Evolutionary conservation across 1,140 invertebrate species (phyloP).

Genomic region (Drosophila jambulina): DNA sequence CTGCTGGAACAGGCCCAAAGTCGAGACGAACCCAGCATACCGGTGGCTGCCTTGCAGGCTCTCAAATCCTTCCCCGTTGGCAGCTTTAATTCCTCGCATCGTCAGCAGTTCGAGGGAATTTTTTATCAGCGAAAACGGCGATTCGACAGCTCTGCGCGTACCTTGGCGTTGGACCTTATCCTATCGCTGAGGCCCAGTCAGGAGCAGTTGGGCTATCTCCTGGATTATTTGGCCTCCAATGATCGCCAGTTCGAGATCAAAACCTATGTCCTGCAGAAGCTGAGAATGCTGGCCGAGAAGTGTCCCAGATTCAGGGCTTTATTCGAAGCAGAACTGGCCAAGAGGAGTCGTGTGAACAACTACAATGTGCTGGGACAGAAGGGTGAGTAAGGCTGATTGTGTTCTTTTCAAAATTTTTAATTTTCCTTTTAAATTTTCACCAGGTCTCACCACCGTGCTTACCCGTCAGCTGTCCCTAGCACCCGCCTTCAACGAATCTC

Average conservation of each 20-base stretch:
- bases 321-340: constrained; percentile 84
- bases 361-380: constrained; percentile 89
- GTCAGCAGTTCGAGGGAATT: constrained; percentile 86
- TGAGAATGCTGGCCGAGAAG: constrained; percentile 87
- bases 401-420: background rate
- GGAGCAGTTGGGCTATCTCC: constrained; percentile 86
- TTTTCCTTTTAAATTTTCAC: background rate
- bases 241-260: constrained; percentile 89
- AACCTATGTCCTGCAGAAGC: constrained; percentile 88
- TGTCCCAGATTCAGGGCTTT: constrained; percentile 85
- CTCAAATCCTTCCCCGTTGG: constrained; percentile 86
- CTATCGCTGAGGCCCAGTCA: constrained; percentile 87
- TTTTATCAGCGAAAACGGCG: constrained; percentile 88
- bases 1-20: constrained; percentile 86
- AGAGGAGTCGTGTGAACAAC: constrained; percentile 87
- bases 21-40: constrained; percentile 86
- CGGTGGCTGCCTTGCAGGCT: constrained; percentile 89
- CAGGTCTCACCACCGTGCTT: constrained; percentile 90
- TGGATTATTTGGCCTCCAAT: constrained; percentile 86
- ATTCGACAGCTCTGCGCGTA: constrained; percentile 90
- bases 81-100: constrained; percentile 78
- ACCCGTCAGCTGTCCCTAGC: constrained; percentile 87
- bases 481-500: constrained; percentile 88
- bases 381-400: constrained; percentile 73
- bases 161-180: constrained; percentile 90